Evolutionary conservation across 2,113 vertebrate species (phyloP).

Genomic region (Oreotragus oreotragus): DNA sequence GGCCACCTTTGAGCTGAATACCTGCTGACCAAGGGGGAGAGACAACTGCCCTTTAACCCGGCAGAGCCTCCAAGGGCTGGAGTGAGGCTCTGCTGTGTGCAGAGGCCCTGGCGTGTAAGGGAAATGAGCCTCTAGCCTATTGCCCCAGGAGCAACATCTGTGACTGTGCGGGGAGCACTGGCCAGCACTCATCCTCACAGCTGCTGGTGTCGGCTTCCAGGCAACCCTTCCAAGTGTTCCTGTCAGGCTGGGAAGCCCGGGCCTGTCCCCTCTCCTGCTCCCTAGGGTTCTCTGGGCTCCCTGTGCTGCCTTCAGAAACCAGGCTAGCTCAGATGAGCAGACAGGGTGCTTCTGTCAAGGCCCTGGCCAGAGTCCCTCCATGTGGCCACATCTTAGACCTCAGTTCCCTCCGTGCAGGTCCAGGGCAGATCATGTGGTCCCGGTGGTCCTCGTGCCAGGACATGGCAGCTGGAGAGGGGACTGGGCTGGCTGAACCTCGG

Average conservation of each 20-base stretch:
- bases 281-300: not conserved
- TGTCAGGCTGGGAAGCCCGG: not conserved
- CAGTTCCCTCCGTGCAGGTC: not conserved
- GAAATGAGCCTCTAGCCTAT: not conserved
- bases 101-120: not conserved
- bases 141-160: not conserved
- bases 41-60: not conserved
- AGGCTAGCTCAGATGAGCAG: not conserved
- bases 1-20: not conserved
- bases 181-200: not conserved
- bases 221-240: not conserved
- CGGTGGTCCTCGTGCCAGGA: not conserved
- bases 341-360: not conserved
- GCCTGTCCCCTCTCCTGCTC: not conserved
- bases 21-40: not conserved
- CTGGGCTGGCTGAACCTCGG: not conserved
- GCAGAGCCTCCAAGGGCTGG: not conserved
- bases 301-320: not conserved
- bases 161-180: not conserved
- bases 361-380: accelerated
- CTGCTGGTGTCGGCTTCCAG: not conserved
- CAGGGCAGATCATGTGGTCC: not conserved
- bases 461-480: not conserved
- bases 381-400: not conserved
- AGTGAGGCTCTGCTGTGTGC: not conserved